A percentile compares a stretch with the other conserved stretches of the same genome.
These are phyloP conservation scores for Hucho hucho DNA, from an alignment of 2,113 vertebrate genomes.

Conservation along the genomic window DNA sequence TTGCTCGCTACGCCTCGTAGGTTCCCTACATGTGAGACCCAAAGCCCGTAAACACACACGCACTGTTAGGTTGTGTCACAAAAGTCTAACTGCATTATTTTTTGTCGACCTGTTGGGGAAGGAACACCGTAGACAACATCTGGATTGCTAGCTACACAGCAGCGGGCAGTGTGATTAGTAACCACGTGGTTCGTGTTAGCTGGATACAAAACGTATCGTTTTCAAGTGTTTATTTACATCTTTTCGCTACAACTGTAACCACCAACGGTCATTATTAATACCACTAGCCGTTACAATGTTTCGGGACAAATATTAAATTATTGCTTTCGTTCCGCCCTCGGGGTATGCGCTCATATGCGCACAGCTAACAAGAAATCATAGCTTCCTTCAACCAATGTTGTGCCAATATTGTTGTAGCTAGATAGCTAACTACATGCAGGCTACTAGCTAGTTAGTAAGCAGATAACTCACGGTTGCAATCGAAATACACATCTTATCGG, in stretches of 20 bases:
- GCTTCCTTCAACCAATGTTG: conserved; percentile 4
- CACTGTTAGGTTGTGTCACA: neutral
- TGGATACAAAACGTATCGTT: conserved; percentile 48
- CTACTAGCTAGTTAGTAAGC: neutral
- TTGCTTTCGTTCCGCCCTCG: neutral
- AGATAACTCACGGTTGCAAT: neutral
- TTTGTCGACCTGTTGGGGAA: neutral
- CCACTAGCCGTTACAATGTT: neutral
- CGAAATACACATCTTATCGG: neutral
- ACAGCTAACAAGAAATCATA: conserved; percentile 47
- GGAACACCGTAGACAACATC: neutral
- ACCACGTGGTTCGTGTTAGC: conserved; percentile 68
- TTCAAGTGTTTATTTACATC: conserved; percentile 42
- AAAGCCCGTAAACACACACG: neutral
- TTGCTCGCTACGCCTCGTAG: neutral
- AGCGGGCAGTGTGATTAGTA: conserved; percentile 42
- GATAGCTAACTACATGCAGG: neutral
- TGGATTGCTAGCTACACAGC: neutral
- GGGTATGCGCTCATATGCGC: neutral
- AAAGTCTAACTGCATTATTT: neutral
- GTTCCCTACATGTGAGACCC: neutral
- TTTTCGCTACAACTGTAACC: conserved; percentile 9
- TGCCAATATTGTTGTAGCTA: neutral
- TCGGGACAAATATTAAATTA: neutral
- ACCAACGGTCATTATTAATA: neutral